Evolutionary conservation across 2,113 vertebrate species (phyloP), one percentile per base, ranked within the genome.

Genomic region (Rhizomys pruinosus): DNA sequence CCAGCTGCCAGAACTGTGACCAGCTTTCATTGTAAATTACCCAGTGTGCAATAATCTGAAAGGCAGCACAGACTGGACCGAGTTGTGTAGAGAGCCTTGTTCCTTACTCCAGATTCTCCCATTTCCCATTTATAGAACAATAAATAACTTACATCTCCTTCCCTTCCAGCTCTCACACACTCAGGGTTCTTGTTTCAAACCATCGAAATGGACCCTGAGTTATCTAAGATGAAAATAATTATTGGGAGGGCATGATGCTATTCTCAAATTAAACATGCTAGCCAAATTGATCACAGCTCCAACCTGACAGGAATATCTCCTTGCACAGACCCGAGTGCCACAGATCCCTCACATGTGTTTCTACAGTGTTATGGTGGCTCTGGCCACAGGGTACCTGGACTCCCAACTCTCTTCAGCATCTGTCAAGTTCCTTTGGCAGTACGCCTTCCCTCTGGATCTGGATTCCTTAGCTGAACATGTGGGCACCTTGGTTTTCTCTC

Each of bases 301-400:
- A 6, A 39, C 29, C 76, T 61, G n/a, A n/a, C 1, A 39, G 68
- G 61, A n/a, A 7, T 25, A n/a, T 68, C 37, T 78, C 74, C 44
- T 78, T 76, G 44, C 10, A 2, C 42, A 5, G 61, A 66, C 37
- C 25, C 1, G 12, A 12, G 12, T 55, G 3, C 37, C 3, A 37
- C 27, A 4, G 5, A 44, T 5, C 5, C 44, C 17, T 1, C 0
- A 42, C 5, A 42, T 34, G n/a, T 6, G 19, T 7, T 1, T 1
- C 25, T 7, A 19, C 59, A 55, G 5, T 15, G 1, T 61, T 7
- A 12, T 27, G 3, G 13, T 29, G 68, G 19, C 37, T 4, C 39
- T 23, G 64, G 19, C 68, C 15, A 0, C 37, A 27, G 15, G 64
- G n/a, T 23, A 19, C 19, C 25, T 61, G 61, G 39, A 20, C 82